Percentiles rank a stretch among this genome's conserved stretches.
Evolutionary conservation across 2,797 vertebrate genomes (phyloP).

Genomic region (Danio jaintianensis): DNA sequence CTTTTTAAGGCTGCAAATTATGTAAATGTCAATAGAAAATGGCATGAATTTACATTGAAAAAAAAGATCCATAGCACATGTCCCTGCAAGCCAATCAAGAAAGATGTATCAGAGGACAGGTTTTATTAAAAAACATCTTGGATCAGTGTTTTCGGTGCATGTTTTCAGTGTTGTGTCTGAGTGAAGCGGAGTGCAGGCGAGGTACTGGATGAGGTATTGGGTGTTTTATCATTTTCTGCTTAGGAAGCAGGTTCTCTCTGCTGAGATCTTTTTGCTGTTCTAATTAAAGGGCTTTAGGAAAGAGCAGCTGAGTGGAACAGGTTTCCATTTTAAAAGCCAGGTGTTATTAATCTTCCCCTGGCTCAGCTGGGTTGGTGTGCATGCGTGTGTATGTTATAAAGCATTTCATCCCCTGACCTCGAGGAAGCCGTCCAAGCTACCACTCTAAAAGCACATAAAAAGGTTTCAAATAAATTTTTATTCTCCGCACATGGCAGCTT

Average conservation of each 20-base stretch:
- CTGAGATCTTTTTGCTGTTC: constrained; percentile 36
- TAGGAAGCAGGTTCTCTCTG: constrained; percentile 47
- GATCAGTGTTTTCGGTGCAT: neutral
- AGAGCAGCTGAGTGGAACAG: constrained; percentile 55
- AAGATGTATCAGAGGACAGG: neutral
- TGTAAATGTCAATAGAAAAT: neutral
- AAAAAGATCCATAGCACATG: neutral
- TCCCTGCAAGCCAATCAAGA: constrained; percentile 6
- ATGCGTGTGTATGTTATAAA: neutral
- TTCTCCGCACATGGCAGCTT: neutral
- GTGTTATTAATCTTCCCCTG: constrained; percentile 60
- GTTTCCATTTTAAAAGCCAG: constrained; percentile 51
- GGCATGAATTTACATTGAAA: neutral
- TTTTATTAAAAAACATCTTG: neutral
- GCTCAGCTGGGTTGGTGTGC: neutral
- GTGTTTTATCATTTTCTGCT: constrained; percentile 52
- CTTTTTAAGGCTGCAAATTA: neutral
- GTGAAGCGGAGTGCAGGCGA: constrained; percentile 2
- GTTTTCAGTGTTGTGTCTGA: neutral
- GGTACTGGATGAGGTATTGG: neutral
- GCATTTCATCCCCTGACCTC: neutral
- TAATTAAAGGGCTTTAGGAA: constrained; percentile 60
- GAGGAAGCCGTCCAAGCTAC: constrained; percentile 12
- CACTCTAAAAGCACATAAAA: constrained; percentile 53
- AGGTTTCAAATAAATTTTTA: constrained; percentile 49